Evolutionary conservation across 2,888 invertebrate genomes (phyloP), one percentile per base, ranked within the genome.

Genomic region (Andricus curvator): DNA sequence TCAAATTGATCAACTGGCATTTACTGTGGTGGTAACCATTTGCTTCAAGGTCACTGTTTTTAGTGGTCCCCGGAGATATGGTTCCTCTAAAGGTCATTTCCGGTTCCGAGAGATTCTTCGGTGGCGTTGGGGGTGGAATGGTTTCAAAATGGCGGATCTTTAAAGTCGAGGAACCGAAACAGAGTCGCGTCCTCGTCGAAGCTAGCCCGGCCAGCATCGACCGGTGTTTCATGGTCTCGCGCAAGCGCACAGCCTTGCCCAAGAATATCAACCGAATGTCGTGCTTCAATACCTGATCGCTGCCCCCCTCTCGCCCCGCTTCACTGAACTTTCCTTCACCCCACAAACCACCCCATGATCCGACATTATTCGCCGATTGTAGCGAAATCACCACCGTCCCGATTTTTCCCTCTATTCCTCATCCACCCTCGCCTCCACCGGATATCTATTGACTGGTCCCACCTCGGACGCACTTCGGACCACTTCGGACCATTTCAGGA

Each of bases 201-300:
- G 89, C 90, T 89, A 90, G 90, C 90, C 91, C 91, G 91, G 91
- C 89, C 90, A 92, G 89, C 91, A 92, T 92, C 92, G 92, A 92
- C 92, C 92, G 90, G 90, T 85, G 87, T 87, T 85, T 88, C 86
- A 84, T 85, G 84, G 83, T 85, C 84, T 85, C 81, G 86, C 88
- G 87, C 90, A 86, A 83, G 90, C 90, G 90, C 89, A 86, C 85
- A 85, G 86, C 88, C 86, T 89, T 87, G 87, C 85, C 88, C 89
- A 87, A 88, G 87, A 88, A 88, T 90, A 90, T 90, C 88, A 89
- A 87, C 85, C 82, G 83, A 85, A 80, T 84, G 87, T 88, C 85
- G 87, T 86, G 88, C 89, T 87, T 89, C 90, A 87, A 89, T 90
- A 89, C 88, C 85, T 88, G 88, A 90, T 89, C 88, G 86, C 84